Base-by-base conservation (phyloP, 2,888 invertebrate genomes). In the Protonemura montana region DNA sequence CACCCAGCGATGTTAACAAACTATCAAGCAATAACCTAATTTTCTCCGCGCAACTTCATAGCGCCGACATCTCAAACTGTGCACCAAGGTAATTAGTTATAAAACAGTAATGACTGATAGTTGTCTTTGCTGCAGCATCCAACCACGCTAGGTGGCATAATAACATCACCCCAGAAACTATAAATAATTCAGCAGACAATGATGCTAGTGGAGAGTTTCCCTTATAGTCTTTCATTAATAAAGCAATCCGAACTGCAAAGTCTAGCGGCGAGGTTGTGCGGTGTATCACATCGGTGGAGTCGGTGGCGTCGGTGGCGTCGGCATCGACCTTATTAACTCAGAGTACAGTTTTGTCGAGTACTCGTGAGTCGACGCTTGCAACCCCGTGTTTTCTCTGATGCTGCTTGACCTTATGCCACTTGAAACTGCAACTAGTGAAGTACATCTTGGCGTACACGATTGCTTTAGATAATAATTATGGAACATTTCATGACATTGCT, bases 151-250 rank as follows among this genome's bases (percentile, higher is more conserved):
- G 59, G 59, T 59, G 59, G 59, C 59, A 21, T 59, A 59, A 59
- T 59, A 59, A 59, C 59, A 59, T 59, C 59, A 59, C n/a, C n/a
- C n/a, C 59, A 59, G 59, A 59, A 16, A 59, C 59, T 59, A 59
- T 59, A 59, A 59, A 59, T 59, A 59, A 59, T 59, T 59, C 59
- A 59, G 59, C 21, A 59, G 59, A 59, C 59, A 59, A 59, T 59
- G 59, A 59, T 59, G 59, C 6, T 21, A 59, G 59, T 13, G 59
- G 59, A 59, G 59, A 59, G 59, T 59, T 59, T 59, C 16, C 59
- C 59, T 59, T n/a, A n/a, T n/a, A 59, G 59, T 59, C 59, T 59
- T 59, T 59, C 59, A 59, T 59, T 59, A 59, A 59, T 59, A 59
- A 59, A 59, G 59, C 59, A 59, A 59, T 59, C 59, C 59, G 59